Evolutionary conservation across 1,140 invertebrate genomes (phyloP), one percentile per base, ranked within the genome.

Genomic region (Magallana ariakensis): DNA sequence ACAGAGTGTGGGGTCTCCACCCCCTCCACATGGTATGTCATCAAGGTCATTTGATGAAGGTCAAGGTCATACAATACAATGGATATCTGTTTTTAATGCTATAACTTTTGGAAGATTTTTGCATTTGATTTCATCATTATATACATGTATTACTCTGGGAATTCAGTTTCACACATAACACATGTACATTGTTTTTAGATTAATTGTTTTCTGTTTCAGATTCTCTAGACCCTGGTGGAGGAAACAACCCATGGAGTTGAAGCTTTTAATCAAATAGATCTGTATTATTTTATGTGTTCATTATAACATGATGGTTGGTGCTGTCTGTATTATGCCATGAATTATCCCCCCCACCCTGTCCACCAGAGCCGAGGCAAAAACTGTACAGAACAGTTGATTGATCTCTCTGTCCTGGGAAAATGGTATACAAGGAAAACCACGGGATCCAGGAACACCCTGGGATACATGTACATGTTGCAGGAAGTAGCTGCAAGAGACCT

Each of bases 181-280:
- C 5, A 5, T 46, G 33, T 46, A 46, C 33, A 46, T 46, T 2
- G 33, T 46, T 4, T 46, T 46, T 46, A 46, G 33, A 46, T 46
- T 2, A 46, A 46, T 46, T 46, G 33, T 0, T 26, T n/a, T 70
- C 26, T 22, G 19, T 70, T 89, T 83, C 86, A 91, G 90, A 91
- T 89, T 91, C 90, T 1, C 85, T 91, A 55, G 90, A 91, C 81
- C 84, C 88, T 13, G 89, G 89, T 82, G 87, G 62, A 60, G 87
- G 87, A 19, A 91, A 89, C 26, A 88, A 88, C 81, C 90, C 90
- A 56, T 91, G 90, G 90, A 46, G 87, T 15, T 89, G 88, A 89
- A 55, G 56, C 16, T 60, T 46, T 70, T 19, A 70, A 22, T 70
- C 10, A 70, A 22, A 26, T 11, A 55, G 19, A 9, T 22, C 8